Conservation (phyloP, 2,888 invertebrate species). For the Acanthopleura granulata region DNA sequence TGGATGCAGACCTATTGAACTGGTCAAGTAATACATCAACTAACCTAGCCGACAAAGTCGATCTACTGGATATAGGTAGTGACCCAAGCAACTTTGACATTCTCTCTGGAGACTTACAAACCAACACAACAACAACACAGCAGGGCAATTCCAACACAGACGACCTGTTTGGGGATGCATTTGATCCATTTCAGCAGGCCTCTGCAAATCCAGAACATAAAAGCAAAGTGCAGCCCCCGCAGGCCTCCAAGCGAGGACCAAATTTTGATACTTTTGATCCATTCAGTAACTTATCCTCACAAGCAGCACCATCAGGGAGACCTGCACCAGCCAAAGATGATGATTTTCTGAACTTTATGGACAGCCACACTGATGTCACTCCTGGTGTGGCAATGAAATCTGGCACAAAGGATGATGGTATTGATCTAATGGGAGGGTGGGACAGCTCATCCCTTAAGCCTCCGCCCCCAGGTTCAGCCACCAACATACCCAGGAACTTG, state of each 20-base stretch:
- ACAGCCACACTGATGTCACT: slow-evolving; percentile 24
- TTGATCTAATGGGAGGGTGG: slow-evolving; percentile 58
- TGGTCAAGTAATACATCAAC: slow-evolving; percentile 29
- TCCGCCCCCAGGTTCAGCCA: slow-evolving; percentile 2
- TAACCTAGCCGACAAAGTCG: slow-evolving; percentile 37
- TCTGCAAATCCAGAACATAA: slow-evolving; percentile 26
- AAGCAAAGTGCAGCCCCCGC: neutral
- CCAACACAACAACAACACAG: neutral
- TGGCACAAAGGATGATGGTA: slow-evolving; percentile 30
- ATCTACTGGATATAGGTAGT: slow-evolving; percentile 46
- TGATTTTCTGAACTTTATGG: slow-evolving; percentile 50
- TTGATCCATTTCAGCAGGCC: slow-evolving; percentile 62
- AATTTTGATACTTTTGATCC: slow-evolving; percentile 51
- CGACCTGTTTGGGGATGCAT: slow-evolving; percentile 36
- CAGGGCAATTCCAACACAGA: neutral
- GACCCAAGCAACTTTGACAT: slow-evolving; percentile 54
- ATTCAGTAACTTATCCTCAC: slow-evolving; percentile 37
- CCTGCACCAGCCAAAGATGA: slow-evolving; percentile 27
- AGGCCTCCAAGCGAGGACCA: neutral
- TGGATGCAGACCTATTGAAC: slow-evolving; percentile 49
- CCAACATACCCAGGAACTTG: slow-evolving; percentile 31
- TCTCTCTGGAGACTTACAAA: slow-evolving; percentile 35
- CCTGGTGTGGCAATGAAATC: slow-evolving; percentile 16
- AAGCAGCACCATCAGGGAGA: neutral
- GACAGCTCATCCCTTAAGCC: slow-evolving; percentile 25